Evolutionary conservation across 2,113 vertebrate genomes (phyloP), one percentile per base, ranked within the genome.

Genomic region (Leptobrachium ailaonicum): DNA sequence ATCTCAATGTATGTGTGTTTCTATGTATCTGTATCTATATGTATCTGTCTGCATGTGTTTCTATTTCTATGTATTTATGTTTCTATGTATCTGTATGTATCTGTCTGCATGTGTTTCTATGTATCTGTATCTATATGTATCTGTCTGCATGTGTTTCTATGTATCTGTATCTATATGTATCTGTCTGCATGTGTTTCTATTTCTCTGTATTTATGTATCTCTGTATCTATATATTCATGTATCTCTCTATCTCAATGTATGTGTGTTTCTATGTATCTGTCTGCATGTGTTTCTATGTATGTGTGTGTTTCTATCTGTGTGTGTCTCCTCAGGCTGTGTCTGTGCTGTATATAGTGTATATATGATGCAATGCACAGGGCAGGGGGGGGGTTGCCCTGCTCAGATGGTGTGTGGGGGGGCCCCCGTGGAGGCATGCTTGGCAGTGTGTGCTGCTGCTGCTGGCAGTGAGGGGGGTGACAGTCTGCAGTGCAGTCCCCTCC

Each of bases 401-500:
- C 41, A n/a, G 42, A 44, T 69, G 11, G 66, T 42, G 10, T 69
- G 64, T 66, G 64, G 64, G 64, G 41, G 7, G 47, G 47, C 47
- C 47, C 20, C 4, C 14, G n/a, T 66, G 63, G 63, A 32, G 4
- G 47, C 47, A 12, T 12, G 40, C 43, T 41, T 67, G 41, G 6
- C 3, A 42, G 40, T 67, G 66, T 67, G 72, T 43, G 76, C 41
- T 10, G 10, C 54, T 63, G 68, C 69, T 79, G 69, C 69, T 72
- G 77, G 60, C 71, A 73, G 70, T 73, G 78, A 73, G 47, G 78
- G 78, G 78, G 88, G 80, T 89, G 94, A 94, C 95, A 94, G 94
- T 95, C 95, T 96, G 95, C 95, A 94, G 93, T 94, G 93, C 93
- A 90, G 93, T 91, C 91, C 91, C 90, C 66, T 66, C 60, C 71